These are phyloP conservation scores for Condylostylus longicornis DNA, from an alignment of 1,140 invertebrate species.

Conservation along the genomic window DNA sequence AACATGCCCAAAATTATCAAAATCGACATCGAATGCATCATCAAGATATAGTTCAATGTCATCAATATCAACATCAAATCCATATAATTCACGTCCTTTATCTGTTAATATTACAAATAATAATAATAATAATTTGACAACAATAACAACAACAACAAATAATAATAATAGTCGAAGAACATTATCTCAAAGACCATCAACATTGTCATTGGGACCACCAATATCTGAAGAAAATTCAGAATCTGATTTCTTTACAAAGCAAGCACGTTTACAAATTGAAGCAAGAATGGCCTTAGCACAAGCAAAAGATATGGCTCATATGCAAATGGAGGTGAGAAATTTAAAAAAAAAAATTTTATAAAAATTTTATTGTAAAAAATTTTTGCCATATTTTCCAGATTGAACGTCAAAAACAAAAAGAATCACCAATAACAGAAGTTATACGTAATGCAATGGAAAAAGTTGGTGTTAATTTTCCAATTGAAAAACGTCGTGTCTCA, in stretches of 20 bases:
- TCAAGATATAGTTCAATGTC: conserved; percentile 1
- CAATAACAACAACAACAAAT: conserved; percentile 8
- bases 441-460: conserved; percentile 59
- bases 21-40: conserved; percentile 7
- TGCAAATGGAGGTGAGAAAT: conserved; percentile 75
- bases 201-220: conserved; percentile 27
- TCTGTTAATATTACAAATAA: conserved; percentile 13
- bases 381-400: conserved; percentile 34
- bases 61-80: conserved; percentile 21
- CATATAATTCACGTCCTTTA: conserved; percentile 35
- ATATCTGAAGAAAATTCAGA: conserved; percentile 33
- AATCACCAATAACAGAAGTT: conserved; percentile 74
- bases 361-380: no score
- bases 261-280: conserved; percentile 75
- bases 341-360: neutral
- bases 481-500: conserved; percentile 63
- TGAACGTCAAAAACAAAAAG: conserved; percentile 62
- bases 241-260: conserved; percentile 62
- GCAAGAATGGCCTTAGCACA: conserved; percentile 78
- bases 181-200: conserved; percentile 9
- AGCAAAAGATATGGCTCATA: conserved; percentile 78
- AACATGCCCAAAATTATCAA: conserved; percentile 25
- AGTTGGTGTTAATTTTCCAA: conserved; percentile 68
- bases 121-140: conserved; percentile 8
- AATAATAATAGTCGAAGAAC: conserved; percentile 6